Percentiles rank a stretch among this genome's conserved stretches.
These are phyloP conservation scores for Paralichthys olivaceus DNA, from an alignment of 2,113 vertebrate species.

Conservation along the genomic window DNA sequence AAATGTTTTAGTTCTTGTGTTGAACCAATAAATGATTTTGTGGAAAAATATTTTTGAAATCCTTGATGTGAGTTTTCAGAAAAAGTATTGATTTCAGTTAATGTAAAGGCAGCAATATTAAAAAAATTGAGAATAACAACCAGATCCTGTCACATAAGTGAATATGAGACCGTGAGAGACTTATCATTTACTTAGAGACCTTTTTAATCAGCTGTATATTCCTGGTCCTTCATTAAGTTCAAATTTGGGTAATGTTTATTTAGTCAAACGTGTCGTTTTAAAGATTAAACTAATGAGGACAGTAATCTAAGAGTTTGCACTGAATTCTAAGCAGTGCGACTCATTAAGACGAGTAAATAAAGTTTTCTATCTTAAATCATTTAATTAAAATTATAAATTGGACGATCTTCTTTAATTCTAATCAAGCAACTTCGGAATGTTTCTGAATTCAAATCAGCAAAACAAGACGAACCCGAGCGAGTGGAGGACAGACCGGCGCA, in stretches of 20 bases:
- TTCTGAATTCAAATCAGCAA: neutral
- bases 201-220: neutral
- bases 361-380: neutral
- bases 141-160: neutral
- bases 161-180: neutral
- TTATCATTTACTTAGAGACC: too few relatives aligned
- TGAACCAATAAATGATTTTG: too few relatives aligned
- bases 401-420: neutral
- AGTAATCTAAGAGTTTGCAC: neutral
- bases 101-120: neutral
- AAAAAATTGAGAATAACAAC: neutral
- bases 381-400: conserved; percentile 3
- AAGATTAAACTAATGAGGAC: conserved; percentile 5
- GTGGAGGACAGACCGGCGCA: neutral
- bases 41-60: neutral
- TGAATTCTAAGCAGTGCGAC: neutral
- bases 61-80: neutral
- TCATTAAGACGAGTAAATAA: neutral
- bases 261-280: neutral
- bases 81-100: neutral
- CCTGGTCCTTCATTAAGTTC: neutral
- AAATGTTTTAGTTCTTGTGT: too few relatives aligned
- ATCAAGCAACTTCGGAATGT: neutral
- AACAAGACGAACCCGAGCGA: neutral
- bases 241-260: conserved; percentile 1